Evolutionary conservation across 1,140 invertebrate genomes (phyloP).

Genomic region (Heliconius nattereri): DNA sequence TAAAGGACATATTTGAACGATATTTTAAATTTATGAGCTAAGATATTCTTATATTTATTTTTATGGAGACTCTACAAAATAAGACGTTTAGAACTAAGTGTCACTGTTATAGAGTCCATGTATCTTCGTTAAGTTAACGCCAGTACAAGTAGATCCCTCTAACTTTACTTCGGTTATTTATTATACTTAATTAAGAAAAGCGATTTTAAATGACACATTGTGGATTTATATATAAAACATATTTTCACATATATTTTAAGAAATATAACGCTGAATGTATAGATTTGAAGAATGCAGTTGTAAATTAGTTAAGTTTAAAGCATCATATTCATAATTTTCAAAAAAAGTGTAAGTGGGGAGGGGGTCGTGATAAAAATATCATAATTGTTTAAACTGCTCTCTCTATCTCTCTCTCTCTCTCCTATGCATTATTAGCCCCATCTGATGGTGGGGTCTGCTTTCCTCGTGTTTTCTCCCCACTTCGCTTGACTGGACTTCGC

Average conservation of each 20-base stretch:
- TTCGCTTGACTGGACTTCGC: no score
- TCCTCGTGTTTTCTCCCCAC: no score
- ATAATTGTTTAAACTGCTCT: no score
- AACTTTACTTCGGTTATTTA: constrained; percentile 22
- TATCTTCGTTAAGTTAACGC: constrained; percentile 38
- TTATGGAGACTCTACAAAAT: not conserved
- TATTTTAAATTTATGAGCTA: no score
- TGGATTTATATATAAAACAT: not conserved
- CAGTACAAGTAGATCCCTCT: constrained; percentile 31
- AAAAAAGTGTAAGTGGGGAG: no score
- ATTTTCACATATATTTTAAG: not conserved
- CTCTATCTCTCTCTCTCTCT: no score
- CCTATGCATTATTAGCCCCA: no score
- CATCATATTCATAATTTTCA: no score
- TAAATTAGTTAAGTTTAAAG: not conserved
- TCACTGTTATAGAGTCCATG: constrained; percentile 38
- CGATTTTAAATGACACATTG: constrained; percentile 7
- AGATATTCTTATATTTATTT: not conserved
- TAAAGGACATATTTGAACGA: no score
- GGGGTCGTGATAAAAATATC: no score
- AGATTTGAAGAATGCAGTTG: not conserved
- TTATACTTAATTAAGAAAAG: constrained; percentile 21
- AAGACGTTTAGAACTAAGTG: constrained; percentile 42
- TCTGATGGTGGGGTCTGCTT: no score
- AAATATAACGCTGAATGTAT: not conserved